A percentile compares a stretch with the other conserved stretches of the same genome.
Conservation (phyloP, 2,888 invertebrate genomes). For the Sialis lutaria region DNA sequence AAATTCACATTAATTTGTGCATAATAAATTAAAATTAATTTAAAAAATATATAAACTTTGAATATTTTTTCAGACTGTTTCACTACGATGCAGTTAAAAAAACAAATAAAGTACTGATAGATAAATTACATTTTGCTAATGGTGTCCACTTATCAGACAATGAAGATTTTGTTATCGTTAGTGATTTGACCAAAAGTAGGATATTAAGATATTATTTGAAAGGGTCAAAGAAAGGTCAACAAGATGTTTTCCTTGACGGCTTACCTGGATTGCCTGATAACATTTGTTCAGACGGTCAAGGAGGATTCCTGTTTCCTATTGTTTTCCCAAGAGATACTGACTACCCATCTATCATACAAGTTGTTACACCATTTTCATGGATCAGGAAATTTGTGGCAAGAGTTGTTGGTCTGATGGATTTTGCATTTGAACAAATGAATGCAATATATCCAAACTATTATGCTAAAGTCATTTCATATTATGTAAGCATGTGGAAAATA, state of each 20-base stretch:
- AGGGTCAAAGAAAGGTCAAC: conserved; percentile 63
- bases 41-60: neutral
- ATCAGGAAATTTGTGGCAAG: conserved; percentile 47
- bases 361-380: conserved; percentile 41
- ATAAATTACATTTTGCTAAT: conserved; percentile 72
- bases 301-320: conserved; percentile 48
- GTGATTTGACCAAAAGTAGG: conserved; percentile 49
- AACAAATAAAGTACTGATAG: conserved; percentile 54
- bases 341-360: conserved; percentile 34
- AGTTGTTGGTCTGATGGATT: conserved; percentile 36
- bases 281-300: conserved; percentile 30
- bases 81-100: conserved; percentile 65
- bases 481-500: conserved; percentile 25
- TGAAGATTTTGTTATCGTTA: conserved; percentile 63
- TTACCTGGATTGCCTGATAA: conserved; percentile 65
- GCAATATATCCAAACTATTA: conserved; percentile 45
- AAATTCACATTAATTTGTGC: no score
- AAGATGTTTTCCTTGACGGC: conserved; percentile 66
- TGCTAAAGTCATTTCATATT: conserved; percentile 40
- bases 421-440: conserved; percentile 44
- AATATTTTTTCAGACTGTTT: conserved; percentile 43
- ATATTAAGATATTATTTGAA: conserved; percentile 62
- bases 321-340: conserved; percentile 33
- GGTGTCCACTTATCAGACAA: conserved; percentile 69
- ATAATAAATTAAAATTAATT: no score